Evolutionary conservation across 1,140 invertebrate genomes (phyloP).

Genomic region (Pseudomyrmex gracilis): DNA sequence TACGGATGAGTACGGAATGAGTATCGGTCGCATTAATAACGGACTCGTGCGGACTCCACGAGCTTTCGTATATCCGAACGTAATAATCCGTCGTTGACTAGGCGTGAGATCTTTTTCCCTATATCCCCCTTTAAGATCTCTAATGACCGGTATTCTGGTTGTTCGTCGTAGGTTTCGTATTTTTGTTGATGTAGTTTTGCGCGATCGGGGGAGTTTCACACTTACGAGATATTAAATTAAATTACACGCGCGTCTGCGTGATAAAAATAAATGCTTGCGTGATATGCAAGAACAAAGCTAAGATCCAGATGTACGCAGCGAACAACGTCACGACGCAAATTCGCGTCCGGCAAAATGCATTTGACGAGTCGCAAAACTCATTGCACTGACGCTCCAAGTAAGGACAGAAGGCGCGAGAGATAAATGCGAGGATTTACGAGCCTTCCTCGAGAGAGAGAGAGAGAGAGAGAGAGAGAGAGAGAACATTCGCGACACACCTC

Average conservation of each 20-base stretch:
- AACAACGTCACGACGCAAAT: slow-evolving; percentile 37
- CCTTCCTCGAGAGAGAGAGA: slow-evolving; percentile 32
- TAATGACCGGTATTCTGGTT: not conserved
- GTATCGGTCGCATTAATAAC: slow-evolving; percentile 78
- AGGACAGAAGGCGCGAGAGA: slow-evolving; percentile 58
- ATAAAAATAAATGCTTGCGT: too few species aligned
- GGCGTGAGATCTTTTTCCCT: slow-evolving; percentile 55
- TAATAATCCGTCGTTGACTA: slow-evolving; percentile 71
- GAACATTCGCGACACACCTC: slow-evolving; percentile 58
- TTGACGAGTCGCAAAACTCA: slow-evolving; percentile 63
- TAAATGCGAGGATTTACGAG: slow-evolving; percentile 76
- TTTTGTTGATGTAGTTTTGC: not conserved
- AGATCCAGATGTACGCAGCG: slow-evolving; percentile 27
- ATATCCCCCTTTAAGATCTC: not conserved
- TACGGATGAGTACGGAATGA: slow-evolving; percentile 73
- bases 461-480: slow-evolving; percentile 28
- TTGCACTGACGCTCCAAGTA: slow-evolving; percentile 62
- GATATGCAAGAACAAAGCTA: not conserved
- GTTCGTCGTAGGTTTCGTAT: not conserved
- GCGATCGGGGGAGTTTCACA: too few species aligned
- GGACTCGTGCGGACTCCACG: slow-evolving; percentile 29
- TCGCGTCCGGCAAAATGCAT: slow-evolving; percentile 1
- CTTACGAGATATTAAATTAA: too few species aligned
- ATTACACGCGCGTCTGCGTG: too few species aligned
- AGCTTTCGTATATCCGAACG: slow-evolving; percentile 53